Conservation (phyloP, 2,113 vertebrate species). For the Thryonomys swinderianus region DNA sequence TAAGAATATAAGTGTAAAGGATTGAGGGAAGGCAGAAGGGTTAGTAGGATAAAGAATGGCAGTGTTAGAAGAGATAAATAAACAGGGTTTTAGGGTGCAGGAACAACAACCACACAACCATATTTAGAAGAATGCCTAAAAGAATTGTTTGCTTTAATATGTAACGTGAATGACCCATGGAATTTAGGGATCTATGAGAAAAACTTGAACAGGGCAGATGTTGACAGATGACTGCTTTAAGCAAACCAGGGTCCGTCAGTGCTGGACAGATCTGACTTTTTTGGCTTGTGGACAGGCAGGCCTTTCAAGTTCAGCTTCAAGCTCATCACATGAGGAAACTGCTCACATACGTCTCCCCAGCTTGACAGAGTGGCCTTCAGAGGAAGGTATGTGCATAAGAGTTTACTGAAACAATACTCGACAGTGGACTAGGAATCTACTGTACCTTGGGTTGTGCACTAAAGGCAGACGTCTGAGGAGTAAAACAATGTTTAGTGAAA, state of each 20-base stretch:
- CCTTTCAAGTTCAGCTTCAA: neutral
- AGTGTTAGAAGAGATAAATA: neutral
- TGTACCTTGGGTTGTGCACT: neutral
- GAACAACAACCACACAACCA: neutral
- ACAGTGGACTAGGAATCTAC: neutral
- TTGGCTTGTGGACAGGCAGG: neutral
- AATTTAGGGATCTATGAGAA: neutral
- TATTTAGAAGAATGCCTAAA: neutral
- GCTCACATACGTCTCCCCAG: rapidly evolving
- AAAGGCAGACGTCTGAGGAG: neutral
- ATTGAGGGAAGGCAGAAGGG: no score
- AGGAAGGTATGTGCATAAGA: neutral
- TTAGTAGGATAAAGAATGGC: neutral
- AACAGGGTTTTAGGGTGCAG: neutral
- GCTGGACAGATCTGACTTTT: neutral
- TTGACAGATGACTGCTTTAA: neutral
- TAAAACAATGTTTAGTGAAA: neutral
- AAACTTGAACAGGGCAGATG: neutral
- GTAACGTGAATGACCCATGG: neutral
- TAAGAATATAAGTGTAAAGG: rapidly evolving
- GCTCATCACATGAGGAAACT: neutral
- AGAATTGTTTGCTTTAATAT: neutral
- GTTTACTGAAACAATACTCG: neutral
- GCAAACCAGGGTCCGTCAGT: rapidly evolving
- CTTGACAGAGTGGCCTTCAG: neutral